Percentiles rank a stretch among this genome's conserved stretches.
phyloP scores from a whole-genome alignment of 1,140 invertebrate genomes.

The Xylocopa sonorina region DNA sequence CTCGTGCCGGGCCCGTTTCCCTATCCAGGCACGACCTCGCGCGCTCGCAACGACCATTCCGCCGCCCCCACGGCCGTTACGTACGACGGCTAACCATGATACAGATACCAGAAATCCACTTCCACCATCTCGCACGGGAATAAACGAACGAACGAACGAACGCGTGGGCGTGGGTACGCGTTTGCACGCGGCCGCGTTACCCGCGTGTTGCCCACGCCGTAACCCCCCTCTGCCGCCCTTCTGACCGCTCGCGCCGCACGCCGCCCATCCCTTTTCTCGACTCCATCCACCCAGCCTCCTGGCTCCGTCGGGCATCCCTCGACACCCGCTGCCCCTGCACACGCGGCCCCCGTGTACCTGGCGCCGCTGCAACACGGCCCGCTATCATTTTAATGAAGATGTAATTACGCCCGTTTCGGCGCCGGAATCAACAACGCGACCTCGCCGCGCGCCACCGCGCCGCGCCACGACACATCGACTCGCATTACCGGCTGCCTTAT shows the following conservation, averaged over 20 bases:
- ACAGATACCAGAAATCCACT: constrained; percentile 71
- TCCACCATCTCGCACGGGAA: constrained; percentile 53
- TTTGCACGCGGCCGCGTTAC: constrained; percentile 21
- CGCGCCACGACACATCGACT: constrained; percentile 60
- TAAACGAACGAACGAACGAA: constrained; percentile 30
- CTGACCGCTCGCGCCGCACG: neutral
- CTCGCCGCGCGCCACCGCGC: constrained; percentile 51
- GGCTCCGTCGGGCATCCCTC: neutral
- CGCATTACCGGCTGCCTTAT: constrained; percentile 76
- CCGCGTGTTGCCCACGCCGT: constrained; percentile 38
- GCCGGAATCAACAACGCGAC: constrained; percentile 73
- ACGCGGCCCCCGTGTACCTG: constrained; percentile 51
- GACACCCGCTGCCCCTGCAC: neutral
- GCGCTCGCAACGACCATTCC: constrained; percentile 64
- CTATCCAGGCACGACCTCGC: constrained; percentile 54
- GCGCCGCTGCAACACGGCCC: constrained; percentile 66
- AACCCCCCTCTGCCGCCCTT: neutral
- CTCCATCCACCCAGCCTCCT: neutral
- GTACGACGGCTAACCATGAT: constrained; percentile 78
- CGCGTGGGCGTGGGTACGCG: constrained; percentile 35
- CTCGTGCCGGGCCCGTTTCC: constrained; percentile 35
- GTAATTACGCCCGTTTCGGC: constrained; percentile 79
- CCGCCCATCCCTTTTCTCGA: neutral
- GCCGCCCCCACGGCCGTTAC: constrained; percentile 52
- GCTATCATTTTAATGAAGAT: constrained; percentile 80